Evolutionary conservation across 2,113 vertebrate species (phyloP), one percentile per base, ranked within the genome.

Genomic region (Embiotoca jacksoni): DNA sequence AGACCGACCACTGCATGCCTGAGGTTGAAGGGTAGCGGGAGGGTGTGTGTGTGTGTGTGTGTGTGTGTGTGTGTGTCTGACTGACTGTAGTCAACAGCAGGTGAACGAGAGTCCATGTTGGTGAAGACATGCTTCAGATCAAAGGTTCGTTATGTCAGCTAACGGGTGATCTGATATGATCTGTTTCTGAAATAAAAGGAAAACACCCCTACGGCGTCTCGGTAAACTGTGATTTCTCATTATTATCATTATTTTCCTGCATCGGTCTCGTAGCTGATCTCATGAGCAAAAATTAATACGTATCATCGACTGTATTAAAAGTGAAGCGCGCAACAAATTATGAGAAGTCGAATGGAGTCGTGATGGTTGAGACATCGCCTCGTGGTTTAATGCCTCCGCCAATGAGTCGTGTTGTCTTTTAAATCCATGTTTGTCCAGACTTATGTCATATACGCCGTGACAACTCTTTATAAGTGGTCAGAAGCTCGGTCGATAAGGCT

Each of bases 1-100:
- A 93, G 94, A 95, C 95, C 93, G 91, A 94, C 60, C 95, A 92
- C 92, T 87, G 89, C 92, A 96, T 93, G 94, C 95, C 94, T 97
- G 60, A n/a, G 59, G 54, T 49, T 79, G n/a, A 36, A 63, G 13
- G 35, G 36, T 60, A 10, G 57, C 6, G 68, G 9, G 72, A 4
- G 70, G 5, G 77, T 44, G 80, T 41, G 61, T 41, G 80, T 30
- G 74, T 47, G 77, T 55, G 76, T 62, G 83, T 61, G 83, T 59
- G 58, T 64, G 84, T 49, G 77, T 67, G 75, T 39, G 60, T 60
- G 77, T 59, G 71, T 53, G 71, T 62, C 81, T 52, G 79, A 52
- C 59, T 55, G 78, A 69, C 46, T 53, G 80, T 55, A 67, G 80
- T 78, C 66, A 68, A 47, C 85, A 75, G 83, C 86, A 78, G 84